Percentiles rank a stretch among this genome's conserved stretches.
Conservation (phyloP, 2,113 vertebrate genomes). For the Pollimyrus isidori region DNA sequence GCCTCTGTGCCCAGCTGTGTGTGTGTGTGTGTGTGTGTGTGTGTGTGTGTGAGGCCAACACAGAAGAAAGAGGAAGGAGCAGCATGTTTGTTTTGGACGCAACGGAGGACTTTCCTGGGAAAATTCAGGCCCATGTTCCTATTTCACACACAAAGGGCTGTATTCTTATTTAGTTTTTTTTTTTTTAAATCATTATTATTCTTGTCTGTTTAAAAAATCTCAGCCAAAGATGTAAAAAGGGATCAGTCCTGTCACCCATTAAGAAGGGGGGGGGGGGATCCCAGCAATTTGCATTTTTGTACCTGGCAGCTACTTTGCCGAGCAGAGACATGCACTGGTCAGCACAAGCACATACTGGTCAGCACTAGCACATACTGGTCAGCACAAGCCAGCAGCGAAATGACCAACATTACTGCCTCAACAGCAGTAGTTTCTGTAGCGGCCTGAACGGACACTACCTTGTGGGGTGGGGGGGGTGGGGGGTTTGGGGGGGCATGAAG, state of each 20-base stretch:
- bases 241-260: not conserved
- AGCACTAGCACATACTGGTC: not conserved
- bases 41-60: conserved; percentile 16
- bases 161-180: conserved; percentile 23
- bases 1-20: not conserved
- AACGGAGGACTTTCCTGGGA: not conserved
- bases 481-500: not conserved
- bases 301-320: not conserved
- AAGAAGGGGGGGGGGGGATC: not conserved
- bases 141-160: conserved; percentile 14
- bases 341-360: not conserved
- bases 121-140: not conserved
- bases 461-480: not conserved
- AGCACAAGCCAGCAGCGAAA: not conserved
- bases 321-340: not conserved
- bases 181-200: conserved; percentile 38
- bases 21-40: conserved; percentile 29
- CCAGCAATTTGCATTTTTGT: not conserved
- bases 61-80: conserved; percentile 10
- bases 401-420: not conserved
- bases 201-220: conserved; percentile 25
- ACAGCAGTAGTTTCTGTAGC: not conserved
- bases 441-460: not conserved
- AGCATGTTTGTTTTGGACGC: not conserved
- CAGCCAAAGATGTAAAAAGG: not conserved